Evolutionary conservation across 2,888 invertebrate species (phyloP).

Genomic region (Drosophila stalkeri): DNA sequence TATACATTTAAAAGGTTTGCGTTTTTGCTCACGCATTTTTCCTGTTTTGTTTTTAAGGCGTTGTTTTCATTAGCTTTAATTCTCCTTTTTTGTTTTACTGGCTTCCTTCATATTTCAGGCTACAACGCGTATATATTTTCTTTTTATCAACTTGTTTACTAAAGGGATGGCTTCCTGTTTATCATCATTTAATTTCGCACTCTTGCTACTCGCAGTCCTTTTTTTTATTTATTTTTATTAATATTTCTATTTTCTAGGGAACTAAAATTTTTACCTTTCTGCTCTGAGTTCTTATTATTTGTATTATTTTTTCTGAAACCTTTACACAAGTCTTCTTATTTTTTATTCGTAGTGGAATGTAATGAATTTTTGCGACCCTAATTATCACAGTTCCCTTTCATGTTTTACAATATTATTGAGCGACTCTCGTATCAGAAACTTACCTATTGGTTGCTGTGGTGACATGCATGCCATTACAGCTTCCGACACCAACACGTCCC

Average conservation of each 20-base stretch:
- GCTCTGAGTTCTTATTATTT: not conserved
- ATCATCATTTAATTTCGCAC: conserved; percentile 28
- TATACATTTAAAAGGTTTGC: conserved; percentile 1
- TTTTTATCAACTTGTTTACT: conserved; percentile 3
- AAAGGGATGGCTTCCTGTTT: not conserved
- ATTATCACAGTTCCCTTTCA: not conserved
- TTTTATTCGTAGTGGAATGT: no score
- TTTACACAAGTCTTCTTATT: no score
- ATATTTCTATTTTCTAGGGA: not conserved
- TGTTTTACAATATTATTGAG: not conserved
- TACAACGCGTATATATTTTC: not conserved
- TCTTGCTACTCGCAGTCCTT: not conserved
- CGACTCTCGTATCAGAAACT: conserved; percentile 29
- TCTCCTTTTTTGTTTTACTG: not conserved
- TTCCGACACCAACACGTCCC: conserved; percentile 90
- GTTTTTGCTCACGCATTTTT: not conserved
- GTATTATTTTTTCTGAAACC: not conserved
- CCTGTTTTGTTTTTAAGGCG: not conserved
- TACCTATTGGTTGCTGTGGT: conserved; percentile 90
- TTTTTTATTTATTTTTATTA: not conserved
- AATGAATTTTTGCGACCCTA: not conserved
- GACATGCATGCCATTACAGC: conserved; percentile 93
- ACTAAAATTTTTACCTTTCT: not conserved
- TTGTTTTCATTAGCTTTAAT: conserved; percentile 3
- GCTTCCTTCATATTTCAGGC: not conserved